phyloP scores from a whole-genome alignment of 2,797 vertebrate species.

The Pelobates cultripes region DNA sequence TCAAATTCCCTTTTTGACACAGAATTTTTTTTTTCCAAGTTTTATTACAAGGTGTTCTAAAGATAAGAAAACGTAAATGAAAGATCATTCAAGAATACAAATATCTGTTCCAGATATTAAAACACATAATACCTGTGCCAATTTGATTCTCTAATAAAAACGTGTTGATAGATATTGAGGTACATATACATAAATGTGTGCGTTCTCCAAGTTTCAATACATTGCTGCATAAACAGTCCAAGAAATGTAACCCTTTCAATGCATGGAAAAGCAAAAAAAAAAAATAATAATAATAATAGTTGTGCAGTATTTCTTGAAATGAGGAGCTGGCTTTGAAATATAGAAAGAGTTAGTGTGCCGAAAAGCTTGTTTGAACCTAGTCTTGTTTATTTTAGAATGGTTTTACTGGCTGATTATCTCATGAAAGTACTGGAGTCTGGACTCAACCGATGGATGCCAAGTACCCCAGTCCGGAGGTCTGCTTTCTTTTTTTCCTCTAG shows the following conservation, averaged over 20 bases:
- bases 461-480: slow-evolving; percentile 44
- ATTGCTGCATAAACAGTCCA: background rate
- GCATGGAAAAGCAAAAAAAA: background rate
- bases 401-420: slow-evolving; percentile 56
- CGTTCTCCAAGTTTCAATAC: background rate
- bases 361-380: background rate
- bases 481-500: slow-evolving; percentile 57
- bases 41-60: background rate
- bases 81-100: slow-evolving; percentile 17
- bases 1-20: background rate
- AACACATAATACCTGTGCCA: slow-evolving; percentile 2
- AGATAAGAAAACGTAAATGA: slow-evolving; percentile 2
- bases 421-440: slow-evolving; percentile 57
- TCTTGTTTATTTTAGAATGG: slow-evolving; percentile 42
- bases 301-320: background rate
- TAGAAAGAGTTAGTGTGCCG: slow-evolving; percentile 17
- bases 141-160: slow-evolving; percentile 22
- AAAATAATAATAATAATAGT: too few relatives aligned
- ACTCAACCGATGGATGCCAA: slow-evolving; percentile 56
- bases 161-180: slow-evolving; percentile 27
- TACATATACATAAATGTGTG: slow-evolving; percentile 6
- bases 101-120: slow-evolving; percentile 16
- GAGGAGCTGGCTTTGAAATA: background rate
- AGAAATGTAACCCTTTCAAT: background rate
- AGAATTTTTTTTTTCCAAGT: background rate